phyloP scores from a whole-genome alignment of 37 sponge, comb jelly and placozoan genomes.

The Halisarca cf. caerulea region DNA sequence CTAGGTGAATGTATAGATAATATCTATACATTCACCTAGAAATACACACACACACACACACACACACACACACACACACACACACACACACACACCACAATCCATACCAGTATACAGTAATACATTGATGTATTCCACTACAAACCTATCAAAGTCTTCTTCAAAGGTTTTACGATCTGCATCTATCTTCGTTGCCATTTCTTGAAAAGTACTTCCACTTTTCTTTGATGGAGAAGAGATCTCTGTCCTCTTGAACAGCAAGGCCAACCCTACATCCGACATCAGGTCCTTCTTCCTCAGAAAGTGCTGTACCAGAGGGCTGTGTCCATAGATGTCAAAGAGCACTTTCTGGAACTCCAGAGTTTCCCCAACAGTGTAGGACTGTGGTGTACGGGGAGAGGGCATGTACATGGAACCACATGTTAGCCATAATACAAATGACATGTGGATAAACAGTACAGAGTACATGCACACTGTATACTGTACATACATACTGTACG shows the following conservation, averaged over 20 bases:
- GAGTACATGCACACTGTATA: too few relatives aligned
- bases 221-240: slow-evolving; percentile 37
- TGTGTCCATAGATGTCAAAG: slow-evolving; percentile 73
- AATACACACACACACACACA: not conserved
- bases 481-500: too few relatives aligned
- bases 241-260: slow-evolving; percentile 67
- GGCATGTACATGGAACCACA: too few relatives aligned
- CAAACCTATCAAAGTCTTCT: slow-evolving; percentile 8
- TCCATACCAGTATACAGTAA: not conserved
- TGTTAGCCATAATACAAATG: too few relatives aligned
- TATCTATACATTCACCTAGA: too few relatives aligned
- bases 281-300: slow-evolving; percentile 16
- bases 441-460: too few relatives aligned
- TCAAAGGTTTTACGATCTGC: not conserved
- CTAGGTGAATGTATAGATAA: too few relatives aligned
- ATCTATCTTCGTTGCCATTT: not conserved
- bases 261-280: slow-evolving; percentile 19
- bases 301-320: slow-evolving; percentile 79
- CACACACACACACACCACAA: not conserved
- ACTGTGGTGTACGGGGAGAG: too few relatives aligned
- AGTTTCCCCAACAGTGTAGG: slow-evolving; percentile 29
- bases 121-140: not conserved
- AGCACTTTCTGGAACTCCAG: slow-evolving; percentile 65
- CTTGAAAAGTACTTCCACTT: not conserved
- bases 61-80: slow-evolving; percentile 3